Conservation (phyloP, 2,113 vertebrate species). For the Takifugu bimaculatus region DNA sequence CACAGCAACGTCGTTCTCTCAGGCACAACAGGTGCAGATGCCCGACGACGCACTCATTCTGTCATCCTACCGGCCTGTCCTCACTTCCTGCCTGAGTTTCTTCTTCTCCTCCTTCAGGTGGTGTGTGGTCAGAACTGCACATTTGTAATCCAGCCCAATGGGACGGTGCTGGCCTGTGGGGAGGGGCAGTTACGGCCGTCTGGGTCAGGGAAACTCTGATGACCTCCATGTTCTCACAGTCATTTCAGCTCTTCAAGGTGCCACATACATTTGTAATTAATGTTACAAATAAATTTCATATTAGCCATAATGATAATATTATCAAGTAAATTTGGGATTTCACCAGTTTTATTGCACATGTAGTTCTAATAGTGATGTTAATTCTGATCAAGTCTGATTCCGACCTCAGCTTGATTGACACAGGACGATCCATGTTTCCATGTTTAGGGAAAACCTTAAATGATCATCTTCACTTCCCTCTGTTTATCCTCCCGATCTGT, state of each 20-base stretch:
- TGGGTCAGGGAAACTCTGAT: conserved; percentile 81
- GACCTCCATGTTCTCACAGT: conserved; percentile 78
- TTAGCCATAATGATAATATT: not conserved
- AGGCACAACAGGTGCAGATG: conserved; percentile 90
- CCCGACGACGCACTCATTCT: not conserved
- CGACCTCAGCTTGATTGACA: too few species aligned
- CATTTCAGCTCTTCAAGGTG: conserved; percentile 79
- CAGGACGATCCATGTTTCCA: too few species aligned
- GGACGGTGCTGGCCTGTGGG: conserved; percentile 76
- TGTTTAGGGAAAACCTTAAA: too few species aligned
- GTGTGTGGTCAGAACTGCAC: conserved; percentile 83
- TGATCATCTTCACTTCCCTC: not conserved
- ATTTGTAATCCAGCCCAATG: conserved; percentile 79
- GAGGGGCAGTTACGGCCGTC: conserved; percentile 79
- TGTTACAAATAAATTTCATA: not conserved
- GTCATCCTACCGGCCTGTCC: not conserved
- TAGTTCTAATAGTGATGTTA: too few species aligned
- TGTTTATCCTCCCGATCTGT: not conserved
- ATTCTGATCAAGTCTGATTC: too few species aligned
- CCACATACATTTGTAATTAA: not conserved
- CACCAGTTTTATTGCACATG: too few species aligned
- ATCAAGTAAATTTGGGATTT: too few species aligned
- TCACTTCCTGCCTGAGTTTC: not conserved
- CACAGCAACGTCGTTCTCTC: conserved; percentile 87
- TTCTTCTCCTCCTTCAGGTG: conserved; percentile 50